phyloP scores from a whole-genome alignment of 2,113 vertebrate genomes.

The Naja naja region DNA sequence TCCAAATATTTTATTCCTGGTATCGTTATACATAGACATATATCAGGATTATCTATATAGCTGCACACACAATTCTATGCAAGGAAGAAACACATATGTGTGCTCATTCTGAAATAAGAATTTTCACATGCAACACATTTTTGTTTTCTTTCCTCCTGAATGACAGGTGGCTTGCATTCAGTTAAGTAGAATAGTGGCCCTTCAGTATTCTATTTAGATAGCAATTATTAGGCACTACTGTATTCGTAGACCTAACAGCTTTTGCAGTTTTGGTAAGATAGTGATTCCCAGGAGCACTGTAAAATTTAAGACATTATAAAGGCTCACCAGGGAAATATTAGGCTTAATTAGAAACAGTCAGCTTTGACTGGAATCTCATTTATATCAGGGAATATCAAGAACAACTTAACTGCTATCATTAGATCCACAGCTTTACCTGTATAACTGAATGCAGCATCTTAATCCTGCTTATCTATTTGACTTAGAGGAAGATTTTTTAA shows the following conservation, averaged over 20 bases:
- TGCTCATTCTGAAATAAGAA: background rate
- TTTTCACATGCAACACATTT: background rate
- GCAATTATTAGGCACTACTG: conserved; percentile 24
- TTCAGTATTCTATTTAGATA: conserved; percentile 36
- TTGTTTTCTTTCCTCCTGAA: background rate
- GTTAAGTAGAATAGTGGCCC: background rate
- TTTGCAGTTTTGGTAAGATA: conserved; percentile 40
- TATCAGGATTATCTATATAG: background rate
- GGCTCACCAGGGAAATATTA: conserved; percentile 53
- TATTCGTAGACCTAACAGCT: conserved; percentile 28
- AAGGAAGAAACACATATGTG: background rate
- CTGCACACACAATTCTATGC: background rate
- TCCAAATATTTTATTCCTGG: background rate
- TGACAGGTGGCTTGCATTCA: background rate
- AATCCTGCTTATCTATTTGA: conserved; percentile 9
- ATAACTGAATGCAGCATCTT: conserved; percentile 38
- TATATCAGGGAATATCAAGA: conserved; percentile 48
- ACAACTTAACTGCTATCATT: conserved; percentile 47
- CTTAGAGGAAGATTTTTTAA: conserved; percentile 3
- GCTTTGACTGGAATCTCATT: conserved; percentile 35
- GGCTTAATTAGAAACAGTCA: conserved; percentile 60
- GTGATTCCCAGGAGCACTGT: conserved; percentile 47
- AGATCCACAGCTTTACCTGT: conserved; percentile 36
- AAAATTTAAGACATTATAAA: conserved; percentile 54
- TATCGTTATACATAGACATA: background rate